Evolutionary conservation across 1,140 invertebrate genomes (phyloP).

Genomic region (Drosophila tropicalis): DNA sequence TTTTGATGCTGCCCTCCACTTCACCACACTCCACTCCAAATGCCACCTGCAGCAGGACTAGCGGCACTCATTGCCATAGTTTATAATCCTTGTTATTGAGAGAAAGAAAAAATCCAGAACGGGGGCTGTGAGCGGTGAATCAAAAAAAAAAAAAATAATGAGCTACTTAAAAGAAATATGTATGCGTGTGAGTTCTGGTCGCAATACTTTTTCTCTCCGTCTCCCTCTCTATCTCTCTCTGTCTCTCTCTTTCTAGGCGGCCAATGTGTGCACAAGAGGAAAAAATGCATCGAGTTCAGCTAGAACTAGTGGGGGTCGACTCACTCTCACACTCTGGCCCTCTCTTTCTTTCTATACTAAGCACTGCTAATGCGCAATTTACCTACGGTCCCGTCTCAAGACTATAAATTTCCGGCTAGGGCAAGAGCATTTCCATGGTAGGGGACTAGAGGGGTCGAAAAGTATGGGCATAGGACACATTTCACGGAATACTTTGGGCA

Average conservation of each 20-base stretch:
- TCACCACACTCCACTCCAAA: background rate
- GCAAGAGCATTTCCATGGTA: background rate
- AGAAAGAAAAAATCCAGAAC: background rate
- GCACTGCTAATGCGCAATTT: conserved; percentile 68
- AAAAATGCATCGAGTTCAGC: conserved; percentile 51
- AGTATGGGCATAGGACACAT: conserved; percentile 10
- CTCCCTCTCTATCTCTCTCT: background rate
- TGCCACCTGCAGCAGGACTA: background rate
- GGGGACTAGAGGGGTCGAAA: too few species aligned
- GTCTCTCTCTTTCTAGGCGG: too few species aligned
- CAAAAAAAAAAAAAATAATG: conserved; percentile 56
- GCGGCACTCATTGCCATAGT: conserved; percentile 3
- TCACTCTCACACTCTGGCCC: background rate
- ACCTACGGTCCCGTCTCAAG: conserved; percentile 48
- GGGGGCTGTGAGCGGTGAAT: background rate
- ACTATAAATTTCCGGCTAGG: conserved; percentile 72
- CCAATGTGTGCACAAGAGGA: background rate
- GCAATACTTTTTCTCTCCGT: background rate
- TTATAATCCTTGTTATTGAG: conserved; percentile 39
- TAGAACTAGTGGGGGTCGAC: background rate
- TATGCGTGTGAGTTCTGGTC: conserved; percentile 31
- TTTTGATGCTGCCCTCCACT: background rate
- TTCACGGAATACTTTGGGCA: conserved; percentile 36
- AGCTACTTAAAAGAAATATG: conserved; percentile 74
- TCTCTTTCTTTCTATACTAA: background rate